Percentiles rank a stretch among this genome's conserved stretches.
Evolutionary conservation across 2,797 vertebrate species (phyloP).

Genomic region (Pipistrellus nathusii): DNA sequence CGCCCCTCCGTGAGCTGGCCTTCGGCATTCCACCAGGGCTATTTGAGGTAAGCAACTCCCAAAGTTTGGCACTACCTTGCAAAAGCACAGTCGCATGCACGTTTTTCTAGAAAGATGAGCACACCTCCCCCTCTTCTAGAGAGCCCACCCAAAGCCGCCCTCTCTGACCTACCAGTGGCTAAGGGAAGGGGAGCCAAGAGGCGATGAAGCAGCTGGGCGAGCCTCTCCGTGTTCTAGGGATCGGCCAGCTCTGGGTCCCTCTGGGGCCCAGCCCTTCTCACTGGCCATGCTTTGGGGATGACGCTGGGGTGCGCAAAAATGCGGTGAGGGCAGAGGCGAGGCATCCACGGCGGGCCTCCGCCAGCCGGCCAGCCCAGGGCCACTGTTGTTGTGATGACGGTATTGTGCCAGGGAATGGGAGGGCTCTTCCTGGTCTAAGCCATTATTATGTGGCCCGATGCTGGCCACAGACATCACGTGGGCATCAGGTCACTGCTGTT

Average conservation of each 20-base stretch:
- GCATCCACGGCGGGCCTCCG: background rate
- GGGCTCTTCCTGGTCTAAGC: constrained; percentile 64
- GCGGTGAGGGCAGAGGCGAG: background rate
- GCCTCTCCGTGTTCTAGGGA: background rate
- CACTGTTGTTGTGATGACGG: constrained; percentile 16
- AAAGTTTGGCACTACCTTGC: background rate
- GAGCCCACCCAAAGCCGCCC: background rate
- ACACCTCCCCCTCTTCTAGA: background rate
- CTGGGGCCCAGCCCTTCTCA: background rate
- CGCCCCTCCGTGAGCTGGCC: background rate
- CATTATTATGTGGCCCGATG: constrained; percentile 74
- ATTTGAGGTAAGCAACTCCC: background rate
- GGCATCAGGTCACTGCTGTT: constrained; percentile 66
- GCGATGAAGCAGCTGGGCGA: background rate
- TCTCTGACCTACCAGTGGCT: background rate
- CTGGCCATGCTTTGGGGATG: background rate
- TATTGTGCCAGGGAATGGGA: constrained; percentile 20
- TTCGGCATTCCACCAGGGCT: background rate
- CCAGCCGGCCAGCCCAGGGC: background rate
- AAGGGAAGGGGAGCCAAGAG: background rate
- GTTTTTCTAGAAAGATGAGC: background rate
- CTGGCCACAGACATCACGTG: constrained; percentile 75
- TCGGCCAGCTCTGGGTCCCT: background rate
- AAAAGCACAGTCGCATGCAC: background rate
- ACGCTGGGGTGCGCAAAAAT: background rate